Percentiles rank a stretch among this genome's conserved stretches.
These are phyloP conservation scores for Rotaria socialis DNA, from an alignment of 2,888 invertebrate genomes.

Conservation along the genomic window DNA sequence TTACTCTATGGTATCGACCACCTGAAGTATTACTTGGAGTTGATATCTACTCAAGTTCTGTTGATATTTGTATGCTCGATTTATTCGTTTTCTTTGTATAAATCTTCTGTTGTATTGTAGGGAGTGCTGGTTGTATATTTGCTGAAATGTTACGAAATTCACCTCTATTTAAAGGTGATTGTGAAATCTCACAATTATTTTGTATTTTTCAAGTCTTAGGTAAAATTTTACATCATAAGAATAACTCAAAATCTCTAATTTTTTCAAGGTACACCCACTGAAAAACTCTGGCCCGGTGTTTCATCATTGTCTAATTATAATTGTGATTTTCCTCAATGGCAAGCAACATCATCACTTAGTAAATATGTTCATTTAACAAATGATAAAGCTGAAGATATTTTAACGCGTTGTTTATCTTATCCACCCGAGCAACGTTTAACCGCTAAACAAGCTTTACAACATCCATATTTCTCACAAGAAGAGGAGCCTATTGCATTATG, in stretches of 20 bases:
- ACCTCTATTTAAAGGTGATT: slow-evolving; percentile 91
- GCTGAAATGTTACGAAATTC: slow-evolving; percentile 66
- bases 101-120: slow-evolving; percentile 81
- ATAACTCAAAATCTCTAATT: too few relatives aligned
- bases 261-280: slow-evolving; percentile 78
- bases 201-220: slow-evolving; percentile 76
- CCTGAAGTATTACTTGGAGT: slow-evolving; percentile 59
- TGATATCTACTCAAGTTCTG: slow-evolving; percentile 70
- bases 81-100: slow-evolving; percentile 37
- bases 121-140: slow-evolving; percentile 95
- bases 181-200: slow-evolving; percentile 95
- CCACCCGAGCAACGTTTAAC: slow-evolving; percentile 72
- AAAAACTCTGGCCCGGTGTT: slow-evolving; percentile 77
- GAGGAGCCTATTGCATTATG: slow-evolving; percentile 36
- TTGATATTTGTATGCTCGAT: slow-evolving; percentile 42
- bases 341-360: slow-evolving; percentile 57
- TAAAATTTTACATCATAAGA: background rate
- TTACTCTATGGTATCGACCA: slow-evolving; percentile 60
- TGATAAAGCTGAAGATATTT: slow-evolving; percentile 68
- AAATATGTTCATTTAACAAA: slow-evolving; percentile 53
- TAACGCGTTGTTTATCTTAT: slow-evolving; percentile 78
- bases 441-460: slow-evolving; percentile 76
- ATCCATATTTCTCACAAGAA: slow-evolving; percentile 52
- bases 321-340: slow-evolving; percentile 83
- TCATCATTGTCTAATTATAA: slow-evolving; percentile 81